Conservation (phyloP, 1,140 invertebrate species). For the Araneus ventricosus region DNA sequence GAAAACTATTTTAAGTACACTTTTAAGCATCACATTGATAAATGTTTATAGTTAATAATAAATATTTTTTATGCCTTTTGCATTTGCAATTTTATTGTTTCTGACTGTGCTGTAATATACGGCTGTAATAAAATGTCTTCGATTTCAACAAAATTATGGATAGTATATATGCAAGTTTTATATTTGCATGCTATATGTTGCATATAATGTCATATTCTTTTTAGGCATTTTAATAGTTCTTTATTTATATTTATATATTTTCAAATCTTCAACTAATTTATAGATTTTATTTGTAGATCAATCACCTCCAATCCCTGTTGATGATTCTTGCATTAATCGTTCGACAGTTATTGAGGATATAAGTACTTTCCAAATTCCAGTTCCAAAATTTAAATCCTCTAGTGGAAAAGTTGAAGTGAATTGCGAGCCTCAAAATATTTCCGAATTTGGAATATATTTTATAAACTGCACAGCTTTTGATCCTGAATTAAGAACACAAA, state of each 20-base stretch:
- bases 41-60: no score
- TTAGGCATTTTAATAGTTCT: no score
- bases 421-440: slow-evolving; percentile 29
- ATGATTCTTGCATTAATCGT: slow-evolving; percentile 37
- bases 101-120: no score
- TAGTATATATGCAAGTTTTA: no score
- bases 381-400: slow-evolving; percentile 39
- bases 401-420: slow-evolving; percentile 4
- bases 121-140: no score
- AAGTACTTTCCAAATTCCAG: neutral
- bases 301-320: neutral
- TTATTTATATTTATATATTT: neutral
- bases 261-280: neutral
- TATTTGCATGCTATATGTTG: no score
- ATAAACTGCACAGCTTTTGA: slow-evolving; percentile 53
- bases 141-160: no score
- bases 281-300: neutral
- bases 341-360: slow-evolving; percentile 3
- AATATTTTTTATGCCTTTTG: no score
- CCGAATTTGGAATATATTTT: neutral
- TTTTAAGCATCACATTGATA: no score
- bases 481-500: slow-evolving; percentile 1
- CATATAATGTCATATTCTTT: no score
- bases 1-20: no score
- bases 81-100: no score